Evolutionary conservation across 2,888 invertebrate genomes (phyloP), one percentile per base, ranked within the genome.

Genomic region (Philaethria dido): DNA sequence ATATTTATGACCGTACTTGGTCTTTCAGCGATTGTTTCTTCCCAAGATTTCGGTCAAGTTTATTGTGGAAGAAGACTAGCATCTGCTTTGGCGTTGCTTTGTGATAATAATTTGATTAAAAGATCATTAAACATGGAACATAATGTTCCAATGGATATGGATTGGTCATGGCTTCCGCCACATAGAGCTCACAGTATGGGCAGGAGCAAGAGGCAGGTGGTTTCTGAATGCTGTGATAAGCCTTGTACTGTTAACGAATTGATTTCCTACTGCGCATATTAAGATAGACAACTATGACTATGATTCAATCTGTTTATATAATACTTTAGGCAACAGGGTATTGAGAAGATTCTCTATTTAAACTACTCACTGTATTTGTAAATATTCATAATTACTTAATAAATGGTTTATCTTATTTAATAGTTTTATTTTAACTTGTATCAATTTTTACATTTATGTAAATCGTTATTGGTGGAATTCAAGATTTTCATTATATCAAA

Each of bases 141-240:
- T n/a, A 36, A 57, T 14, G 45, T 22, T 8, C 20, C 44, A 11
- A 44, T 64, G 44, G 50, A 62, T 47, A 36, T 57, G 33, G 42
- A 48, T 20, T 77, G 74, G 72, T 77, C 75, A 8, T 78, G 78
- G 81, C 64, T 78, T 11, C 55, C 72, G 0, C 68, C 73, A 2
- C 74, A 73, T 1, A 62, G 44, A 1, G 79, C 79, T 0, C 65
- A 72, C 66, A 71, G 70, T 0, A 66, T 79, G 62, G 72, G 65
- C 11, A 68, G 77, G 20, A 75, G 72, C 6, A 81, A 81, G 69
- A 68, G 80, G 42, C 77, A 77, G n/a, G 81, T 82, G 6, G 79
- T 73, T 16, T 72, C 70, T 1, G 77, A 80, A 47, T 84, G 84
- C 73, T 84, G 84, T 62, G 74, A 76, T 2, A 80, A 80, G 20